Conservation (phyloP, 2,113 vertebrate genomes). For the Antidorcas marsupialis region DNA sequence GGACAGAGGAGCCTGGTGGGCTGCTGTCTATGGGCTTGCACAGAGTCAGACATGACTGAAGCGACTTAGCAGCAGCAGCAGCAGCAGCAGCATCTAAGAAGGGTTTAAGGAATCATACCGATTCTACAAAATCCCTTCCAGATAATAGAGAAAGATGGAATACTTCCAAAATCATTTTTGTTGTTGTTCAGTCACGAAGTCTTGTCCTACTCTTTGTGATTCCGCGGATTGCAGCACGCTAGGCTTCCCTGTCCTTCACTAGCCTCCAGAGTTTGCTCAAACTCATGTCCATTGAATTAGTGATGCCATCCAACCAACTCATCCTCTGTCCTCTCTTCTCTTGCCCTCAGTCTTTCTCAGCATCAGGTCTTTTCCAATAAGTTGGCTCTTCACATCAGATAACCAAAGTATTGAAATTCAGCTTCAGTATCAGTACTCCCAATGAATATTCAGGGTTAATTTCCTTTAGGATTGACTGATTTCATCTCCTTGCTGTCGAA, state of each 20-base stretch:
- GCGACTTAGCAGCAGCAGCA: not conserved
- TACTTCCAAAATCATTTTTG: not conserved
- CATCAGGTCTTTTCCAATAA: not conserved
- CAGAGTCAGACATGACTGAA: fast-evolving
- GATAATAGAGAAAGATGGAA: not conserved
- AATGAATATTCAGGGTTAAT: not conserved
- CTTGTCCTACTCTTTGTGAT: not conserved
- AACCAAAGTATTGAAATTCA: not conserved
- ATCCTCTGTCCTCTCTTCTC: not conserved
- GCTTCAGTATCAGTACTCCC: not conserved
- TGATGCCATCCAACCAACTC: not conserved
- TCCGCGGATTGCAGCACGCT: not conserved
- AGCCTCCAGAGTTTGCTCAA: not conserved
- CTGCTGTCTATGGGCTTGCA: fast-evolving
- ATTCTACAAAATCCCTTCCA: not conserved
- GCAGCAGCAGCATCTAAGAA: not conserved
- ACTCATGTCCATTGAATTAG: not conserved
- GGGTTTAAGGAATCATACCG: not conserved
- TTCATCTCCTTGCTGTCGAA: not conserved
- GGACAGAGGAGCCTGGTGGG: not conserved
- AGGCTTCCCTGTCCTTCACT: not conserved
- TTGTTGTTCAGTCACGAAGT: not conserved
- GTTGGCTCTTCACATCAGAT: not conserved
- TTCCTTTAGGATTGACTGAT: not conserved
- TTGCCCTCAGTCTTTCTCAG: not conserved